Evolutionary conservation across 2,888 invertebrate genomes (phyloP), one percentile per base, ranked within the genome.

Genomic region (Zygothrica quintamaculata): DNA sequence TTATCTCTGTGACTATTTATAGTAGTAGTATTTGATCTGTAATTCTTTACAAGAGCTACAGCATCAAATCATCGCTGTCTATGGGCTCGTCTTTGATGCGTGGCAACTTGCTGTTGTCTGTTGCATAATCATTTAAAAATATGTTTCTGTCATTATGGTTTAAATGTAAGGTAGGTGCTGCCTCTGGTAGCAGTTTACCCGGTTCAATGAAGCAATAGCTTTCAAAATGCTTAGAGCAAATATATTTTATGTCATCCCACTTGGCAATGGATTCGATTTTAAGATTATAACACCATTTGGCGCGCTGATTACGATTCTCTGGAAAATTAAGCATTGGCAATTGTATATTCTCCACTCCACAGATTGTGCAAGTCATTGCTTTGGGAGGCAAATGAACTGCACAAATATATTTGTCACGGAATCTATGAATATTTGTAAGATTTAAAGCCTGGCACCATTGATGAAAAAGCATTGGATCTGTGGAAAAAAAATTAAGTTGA

Each of bases 141-240:
- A 84, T 74, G 42, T 89, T 85, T 18, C 52, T 60, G 46, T 89
- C 89, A 1, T 52, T 58, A 52, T 89, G 89, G 9, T 72, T 80
- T 16, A 89, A 58, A 42, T 78, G 77, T 37, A 85, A 65, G 5
- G 89, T 88, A n/a, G 89, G 89, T 15, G 88, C 71, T 3, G 89
- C 88, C 9, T 88, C 88, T 0, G 61, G 37, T 7, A 76, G 72
- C 15, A 89, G 61, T 37, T 69, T 68, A 8, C 76, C 80, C 5
- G 70, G 64, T 18, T 56, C 44, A 11, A 51, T 50, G 37, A 88
- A 77, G 52, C 87, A 84, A 36, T 57, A 46, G 7, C 66, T 33
- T 37, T 85, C 77, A 25, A 89, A 89, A 37, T 89, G 89, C 34
- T 79, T 74, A 31, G 65, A 67, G 69, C 89, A 89, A 16, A 89